Evolutionary conservation across 2,888 invertebrate genomes (phyloP), one percentile per base, ranked within the genome.

Genomic region (Pediacus dermestoides): DNA sequence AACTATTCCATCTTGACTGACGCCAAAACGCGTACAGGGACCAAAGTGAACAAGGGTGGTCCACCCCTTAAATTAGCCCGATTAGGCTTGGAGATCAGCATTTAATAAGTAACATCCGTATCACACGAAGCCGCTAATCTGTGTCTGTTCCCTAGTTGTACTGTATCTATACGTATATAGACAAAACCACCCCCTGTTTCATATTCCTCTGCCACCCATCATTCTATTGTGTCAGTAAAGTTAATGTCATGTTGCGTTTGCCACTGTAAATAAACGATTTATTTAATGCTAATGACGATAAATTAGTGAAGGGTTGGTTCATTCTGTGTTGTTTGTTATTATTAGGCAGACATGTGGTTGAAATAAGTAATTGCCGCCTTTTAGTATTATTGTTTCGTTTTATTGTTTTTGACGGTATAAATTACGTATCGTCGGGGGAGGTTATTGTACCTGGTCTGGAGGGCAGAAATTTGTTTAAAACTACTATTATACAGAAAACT

Each of bases 51-150:
- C 23, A 23, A n/a, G 23, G 23, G 46, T 39, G 50, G 54, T 57
- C 64, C 64, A 58, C 67, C 67, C 66, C 60, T 57, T 57, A 56
- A 66, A 67, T 67, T 66, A 67, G 57, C 47, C 55, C 63, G 66
- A 67, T 67, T 67, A 66, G 66, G 52, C 56, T 50, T 58, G 61
- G 63, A 60, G 66, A 64, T 63, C 64, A 63, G 59, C 64, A 60
- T 68, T 67, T 68, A 68, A 68, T 68, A 68, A 67, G 65, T 59
- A 60, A 63, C 65, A 66, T 66, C 66, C 64, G 63, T 61, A 64
- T 63, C 62, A 63, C 62, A 58, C 62, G 62, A 62, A 60, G 60
- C 60, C 63, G 63, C 63, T 65, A 66, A 67, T 64, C 64, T 57
- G 53, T 60, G 48, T 52, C 53, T 55, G 51, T 55, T 46, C 39